Conservation (phyloP, 2,113 vertebrate genomes). For the Ammodytes dubius region DNA sequence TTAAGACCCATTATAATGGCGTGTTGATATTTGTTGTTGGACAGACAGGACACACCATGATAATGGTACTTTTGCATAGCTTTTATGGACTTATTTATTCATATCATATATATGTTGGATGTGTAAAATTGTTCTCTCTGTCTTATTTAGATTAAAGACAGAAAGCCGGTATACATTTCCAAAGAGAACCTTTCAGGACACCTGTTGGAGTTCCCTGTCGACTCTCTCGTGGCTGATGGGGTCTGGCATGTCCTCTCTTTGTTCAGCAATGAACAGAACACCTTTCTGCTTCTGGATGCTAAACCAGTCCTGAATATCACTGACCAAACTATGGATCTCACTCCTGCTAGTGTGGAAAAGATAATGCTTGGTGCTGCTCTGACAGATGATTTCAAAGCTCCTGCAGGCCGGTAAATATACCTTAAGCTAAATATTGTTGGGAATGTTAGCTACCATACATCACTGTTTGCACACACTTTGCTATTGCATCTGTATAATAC, state of each 20-base stretch:
- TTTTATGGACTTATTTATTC: background rate
- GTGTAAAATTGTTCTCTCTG: background rate
- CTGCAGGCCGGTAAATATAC: constrained; percentile 68
- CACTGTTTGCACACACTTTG: background rate
- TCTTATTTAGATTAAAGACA: constrained; percentile 74
- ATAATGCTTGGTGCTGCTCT: constrained; percentile 72
- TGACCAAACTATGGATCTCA: constrained; percentile 58
- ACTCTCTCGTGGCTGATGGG: constrained; percentile 73
- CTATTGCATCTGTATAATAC: background rate
- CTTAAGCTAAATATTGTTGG: background rate
- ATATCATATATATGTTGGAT: background rate
- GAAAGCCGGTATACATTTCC: constrained; percentile 65
- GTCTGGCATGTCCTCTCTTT: constrained; percentile 80
- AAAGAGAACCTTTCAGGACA: constrained; percentile 60
- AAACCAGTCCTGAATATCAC: constrained; percentile 67
- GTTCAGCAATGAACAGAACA: constrained; percentile 41
- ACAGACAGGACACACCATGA: constrained; percentile 41
- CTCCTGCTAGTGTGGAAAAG: constrained; percentile 62
- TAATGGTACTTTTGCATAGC: constrained; percentile 67
- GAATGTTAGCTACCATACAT: background rate
- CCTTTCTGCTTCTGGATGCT: constrained; percentile 73
- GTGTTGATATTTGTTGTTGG: constrained; percentile 71
- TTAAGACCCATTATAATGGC: constrained; percentile 77
- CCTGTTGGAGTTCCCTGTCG: constrained; percentile 60
- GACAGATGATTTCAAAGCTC: constrained; percentile 21